Conservation (phyloP, 2,797 vertebrate species). For the Gadopsis bispinosus region DNA sequence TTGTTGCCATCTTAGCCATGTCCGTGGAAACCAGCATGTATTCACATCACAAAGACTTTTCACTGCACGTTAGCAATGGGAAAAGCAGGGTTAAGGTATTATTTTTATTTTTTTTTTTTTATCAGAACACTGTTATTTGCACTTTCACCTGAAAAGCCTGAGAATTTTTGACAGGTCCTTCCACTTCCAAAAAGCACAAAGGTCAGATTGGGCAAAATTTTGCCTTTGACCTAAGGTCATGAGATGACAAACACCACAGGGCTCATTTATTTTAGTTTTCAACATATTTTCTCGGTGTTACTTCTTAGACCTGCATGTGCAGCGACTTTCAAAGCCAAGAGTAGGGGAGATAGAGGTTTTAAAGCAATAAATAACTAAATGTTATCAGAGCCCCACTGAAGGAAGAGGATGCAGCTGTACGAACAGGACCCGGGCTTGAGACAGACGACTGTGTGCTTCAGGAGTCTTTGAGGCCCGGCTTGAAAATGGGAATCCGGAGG, state of each 20-base stretch:
- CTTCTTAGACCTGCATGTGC: conserved; percentile 69
- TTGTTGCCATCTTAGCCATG: conserved; percentile 57
- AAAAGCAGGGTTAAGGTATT: conserved; percentile 31
- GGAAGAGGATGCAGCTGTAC: conserved; percentile 91
- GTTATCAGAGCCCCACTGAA: conserved; percentile 87
- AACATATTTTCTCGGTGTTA: conserved; percentile 63
- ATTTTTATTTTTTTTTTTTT: conserved; percentile 53
- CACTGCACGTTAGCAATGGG: conserved; percentile 9
- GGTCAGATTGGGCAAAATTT: conserved; percentile 63
- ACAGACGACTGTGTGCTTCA: conserved; percentile 80
- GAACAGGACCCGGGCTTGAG: conserved; percentile 82
- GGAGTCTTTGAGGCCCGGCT: conserved; percentile 85
- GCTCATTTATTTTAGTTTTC: conserved; percentile 66
- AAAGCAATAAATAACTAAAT: conserved; percentile 89
- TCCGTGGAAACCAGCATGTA: conserved; percentile 64
- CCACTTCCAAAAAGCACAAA: conserved; percentile 62
- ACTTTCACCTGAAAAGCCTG: conserved; percentile 70
- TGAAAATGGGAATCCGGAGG: conserved; percentile 83
- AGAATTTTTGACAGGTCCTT: conserved; percentile 63
- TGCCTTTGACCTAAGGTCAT: conserved; percentile 55
- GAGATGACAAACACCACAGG: conserved; percentile 49
- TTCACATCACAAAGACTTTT: conserved; percentile 52
- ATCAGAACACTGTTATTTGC: conserved; percentile 64
- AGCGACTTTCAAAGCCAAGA: conserved; percentile 81
- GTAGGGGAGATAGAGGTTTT: conserved; percentile 76